Evolutionary conservation across 2,888 invertebrate genomes (phyloP), one percentile per base, ranked within the genome.

Genomic region (Geophilus truncorum): DNA sequence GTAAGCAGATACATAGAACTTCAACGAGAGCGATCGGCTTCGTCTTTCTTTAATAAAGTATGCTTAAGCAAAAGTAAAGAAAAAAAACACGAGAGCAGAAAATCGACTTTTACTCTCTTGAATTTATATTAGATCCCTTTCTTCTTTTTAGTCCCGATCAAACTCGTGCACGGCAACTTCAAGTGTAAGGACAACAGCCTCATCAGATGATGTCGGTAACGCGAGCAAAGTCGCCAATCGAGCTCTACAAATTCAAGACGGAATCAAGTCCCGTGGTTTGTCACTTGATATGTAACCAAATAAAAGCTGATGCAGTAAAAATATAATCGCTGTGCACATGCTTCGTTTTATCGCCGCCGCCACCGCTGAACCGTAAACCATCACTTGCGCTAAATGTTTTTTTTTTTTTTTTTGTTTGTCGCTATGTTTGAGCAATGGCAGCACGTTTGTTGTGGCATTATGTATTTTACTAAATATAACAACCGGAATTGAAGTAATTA

Each of bases 91-190:
- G 3, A n/a, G 5, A 45, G n/a, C 10, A n/a, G 15, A 40, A 40
- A 40, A 3, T 6, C 40, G 40, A 40, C n/a, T n/a, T n/a, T 12
- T 6, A 5, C 4, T 25, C 62, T 25, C 25, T 25, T 25, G 62
- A 62, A 62, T 62, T 25, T 25, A 62, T 25, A 62, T 62, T 25
- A 62, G 62, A 62, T 62, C 12, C 62, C 23, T 62, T 62, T 12
- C 4, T 25, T 62, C 62, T 7, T 62, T 62, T 12, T 62, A 62
- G 62, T 77, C 77, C 77, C 77, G 77, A 32, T 77, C 77, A 77
- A 77, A 77, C 30, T 77, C 77, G 30, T 77, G 77, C 36, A 77
- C 77, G 7, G 77, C 36, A 77, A 77, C 77, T 1, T 77, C 77
- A 25, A 62, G 62, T 25, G 62, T 62, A 2, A 21, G 62, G 62